phyloP scores from a whole-genome alignment of 2,888 invertebrate genomes.

The Dendrolimus houi region DNA sequence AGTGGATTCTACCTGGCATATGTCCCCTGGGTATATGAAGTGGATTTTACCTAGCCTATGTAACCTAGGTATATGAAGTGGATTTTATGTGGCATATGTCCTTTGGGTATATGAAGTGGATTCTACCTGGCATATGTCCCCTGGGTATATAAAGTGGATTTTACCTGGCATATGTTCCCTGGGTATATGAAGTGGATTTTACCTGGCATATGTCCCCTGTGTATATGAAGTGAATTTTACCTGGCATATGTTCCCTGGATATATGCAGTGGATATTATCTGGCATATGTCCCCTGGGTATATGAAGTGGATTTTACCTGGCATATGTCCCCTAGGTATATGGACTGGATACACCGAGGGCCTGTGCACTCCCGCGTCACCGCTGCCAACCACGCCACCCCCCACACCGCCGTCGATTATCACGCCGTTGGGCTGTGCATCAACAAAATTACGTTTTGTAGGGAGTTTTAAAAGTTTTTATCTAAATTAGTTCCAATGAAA shows the following conservation, averaged over 20 bases:
- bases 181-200: too few species aligned
- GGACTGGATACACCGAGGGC: conserved; percentile 51
- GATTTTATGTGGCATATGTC: conserved; percentile 36
- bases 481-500: too few species aligned
- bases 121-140: too few species aligned
- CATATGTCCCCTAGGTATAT: conserved; percentile 51
- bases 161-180: too few species aligned
- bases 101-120: too few species aligned
- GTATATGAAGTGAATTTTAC: too few species aligned
- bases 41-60: conserved; percentile 28
- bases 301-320: conserved; percentile 29
- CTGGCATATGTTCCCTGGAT: conserved; percentile 34
- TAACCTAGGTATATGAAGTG: too few species aligned
- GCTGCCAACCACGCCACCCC: conserved; percentile 61
- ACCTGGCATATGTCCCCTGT: too few species aligned
- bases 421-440: conserved; percentile 58
- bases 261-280: conserved; percentile 23
- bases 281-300: too few species aligned
- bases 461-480: too few species aligned
- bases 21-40: conserved; percentile 53
- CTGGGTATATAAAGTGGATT: too few species aligned
- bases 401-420: conserved; percentile 60
- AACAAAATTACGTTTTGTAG: neutral
- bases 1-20: conserved; percentile 37
- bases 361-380: conserved; percentile 61